Conservation (phyloP, 2,888 invertebrate genomes). For the Amphimallon solstitiale region DNA sequence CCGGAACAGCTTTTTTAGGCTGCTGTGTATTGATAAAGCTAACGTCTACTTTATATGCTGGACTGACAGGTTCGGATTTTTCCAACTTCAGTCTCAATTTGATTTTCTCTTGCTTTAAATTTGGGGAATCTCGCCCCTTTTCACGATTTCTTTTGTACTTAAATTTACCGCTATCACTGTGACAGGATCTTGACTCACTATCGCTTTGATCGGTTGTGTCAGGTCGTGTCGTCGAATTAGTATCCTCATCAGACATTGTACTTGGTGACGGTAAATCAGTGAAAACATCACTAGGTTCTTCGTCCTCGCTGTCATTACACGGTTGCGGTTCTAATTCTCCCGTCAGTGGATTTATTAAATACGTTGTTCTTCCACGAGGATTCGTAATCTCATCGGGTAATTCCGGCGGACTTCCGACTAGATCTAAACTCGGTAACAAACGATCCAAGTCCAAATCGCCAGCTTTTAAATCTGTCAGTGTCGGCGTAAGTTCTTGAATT, state of each 20-base stretch:
- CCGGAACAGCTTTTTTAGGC: constrained; percentile 61
- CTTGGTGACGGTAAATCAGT: constrained; percentile 58
- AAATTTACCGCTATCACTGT: constrained; percentile 57
- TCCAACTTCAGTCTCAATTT: constrained; percentile 85
- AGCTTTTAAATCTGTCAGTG: constrained; percentile 60
- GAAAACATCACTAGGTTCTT: constrained; percentile 60
- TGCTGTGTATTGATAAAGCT: constrained; percentile 74
- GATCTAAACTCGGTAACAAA: constrained; percentile 71
- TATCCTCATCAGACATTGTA: constrained; percentile 69
- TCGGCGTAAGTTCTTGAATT: constrained; percentile 60
- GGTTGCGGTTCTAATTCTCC: constrained; percentile 85
- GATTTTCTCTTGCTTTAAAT: constrained; percentile 74
- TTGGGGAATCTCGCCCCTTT: constrained; percentile 59
- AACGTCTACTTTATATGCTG: constrained; percentile 84
- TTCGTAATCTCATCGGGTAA: constrained; percentile 63
- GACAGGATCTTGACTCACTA: constrained; percentile 58
- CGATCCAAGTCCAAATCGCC: constrained; percentile 70
- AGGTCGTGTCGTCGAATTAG: constrained; percentile 67
- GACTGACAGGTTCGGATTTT: constrained; percentile 81
- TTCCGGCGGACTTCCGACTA: constrained; percentile 66
- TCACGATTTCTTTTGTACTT: constrained; percentile 48
- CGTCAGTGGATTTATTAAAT: constrained; percentile 90
- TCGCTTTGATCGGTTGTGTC: constrained; percentile 60
- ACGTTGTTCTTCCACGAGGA: constrained; percentile 67
- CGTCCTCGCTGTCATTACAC: constrained; percentile 70